Evolutionary conservation across 2,113 vertebrate species (phyloP).

Genomic region (Notiomystis cincta): DNA sequence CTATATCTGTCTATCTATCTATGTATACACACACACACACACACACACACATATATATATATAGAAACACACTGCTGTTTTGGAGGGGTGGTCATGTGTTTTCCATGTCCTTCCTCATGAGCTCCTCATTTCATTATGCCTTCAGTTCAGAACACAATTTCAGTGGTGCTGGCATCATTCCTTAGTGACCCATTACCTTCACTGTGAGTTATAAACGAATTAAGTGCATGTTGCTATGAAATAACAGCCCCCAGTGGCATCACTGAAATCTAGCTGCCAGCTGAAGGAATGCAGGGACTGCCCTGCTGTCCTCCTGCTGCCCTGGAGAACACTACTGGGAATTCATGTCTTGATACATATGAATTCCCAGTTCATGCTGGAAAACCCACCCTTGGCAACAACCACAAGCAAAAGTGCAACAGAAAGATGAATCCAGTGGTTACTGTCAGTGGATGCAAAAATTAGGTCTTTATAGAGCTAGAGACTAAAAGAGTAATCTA

Average conservation of each 20-base stretch:
- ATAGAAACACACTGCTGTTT: accelerated
- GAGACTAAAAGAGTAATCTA: background rate
- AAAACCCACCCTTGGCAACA: background rate
- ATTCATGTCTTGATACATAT: background rate
- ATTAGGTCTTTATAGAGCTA: background rate
- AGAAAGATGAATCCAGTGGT: background rate
- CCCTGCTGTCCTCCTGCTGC: background rate
- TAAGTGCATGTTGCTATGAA: background rate
- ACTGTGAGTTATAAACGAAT: background rate
- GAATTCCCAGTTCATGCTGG: background rate
- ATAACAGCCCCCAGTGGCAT: background rate
- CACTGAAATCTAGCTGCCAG: background rate
- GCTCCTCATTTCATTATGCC: background rate
- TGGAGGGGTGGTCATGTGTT: background rate
- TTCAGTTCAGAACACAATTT: background rate
- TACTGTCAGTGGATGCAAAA: background rate
- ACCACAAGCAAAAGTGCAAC: background rate
- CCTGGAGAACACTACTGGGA: background rate
- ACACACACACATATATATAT: accelerated
- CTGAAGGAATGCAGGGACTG: background rate
- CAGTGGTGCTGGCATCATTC: background rate
- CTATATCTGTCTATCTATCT: background rate
- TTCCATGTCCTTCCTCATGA: background rate
- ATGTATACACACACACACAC: accelerated
- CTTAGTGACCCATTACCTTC: background rate